phyloP scores from a whole-genome alignment of 2,113 vertebrate species.

The Pyrgilauda ruficollis region DNA sequence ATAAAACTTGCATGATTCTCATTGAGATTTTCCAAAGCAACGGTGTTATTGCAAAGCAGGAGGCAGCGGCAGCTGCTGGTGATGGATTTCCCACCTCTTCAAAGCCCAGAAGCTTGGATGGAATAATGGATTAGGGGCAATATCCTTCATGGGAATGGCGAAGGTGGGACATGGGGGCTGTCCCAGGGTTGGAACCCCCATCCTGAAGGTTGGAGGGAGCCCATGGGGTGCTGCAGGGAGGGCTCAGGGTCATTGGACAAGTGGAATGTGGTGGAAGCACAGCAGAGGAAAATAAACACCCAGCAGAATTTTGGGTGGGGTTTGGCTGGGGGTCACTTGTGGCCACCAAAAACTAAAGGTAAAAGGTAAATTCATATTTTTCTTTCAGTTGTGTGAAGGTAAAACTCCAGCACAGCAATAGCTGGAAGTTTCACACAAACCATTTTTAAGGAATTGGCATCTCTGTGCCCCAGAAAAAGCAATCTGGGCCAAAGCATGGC shows the following conservation, averaged over 20 bases:
- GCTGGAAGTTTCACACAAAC: neutral
- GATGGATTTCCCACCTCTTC: constrained; percentile 24
- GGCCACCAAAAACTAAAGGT: neutral
- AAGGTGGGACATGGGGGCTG: neutral
- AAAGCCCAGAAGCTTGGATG: neutral
- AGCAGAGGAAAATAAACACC: neutral
- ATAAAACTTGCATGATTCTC: constrained; percentile 29
- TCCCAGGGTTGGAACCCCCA: neutral
- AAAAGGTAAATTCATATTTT: neutral
- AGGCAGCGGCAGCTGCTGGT: neutral
- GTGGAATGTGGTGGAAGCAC: neutral
- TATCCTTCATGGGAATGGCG: neutral
- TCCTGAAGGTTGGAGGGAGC: neutral
- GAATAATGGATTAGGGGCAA: neutral
- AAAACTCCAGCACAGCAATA: neutral
- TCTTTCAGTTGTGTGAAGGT: neutral
- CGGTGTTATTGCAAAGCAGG: neutral
- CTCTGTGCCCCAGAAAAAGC: constrained; percentile 20
- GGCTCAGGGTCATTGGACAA: neutral
- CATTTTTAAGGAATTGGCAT: constrained; percentile 22
- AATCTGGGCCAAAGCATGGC: neutral
- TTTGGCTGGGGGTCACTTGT: neutral
- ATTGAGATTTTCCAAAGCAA: constrained; percentile 14
- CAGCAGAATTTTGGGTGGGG: neutral
- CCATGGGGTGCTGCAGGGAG: neutral